Percentiles rank a stretch among this genome's conserved stretches.
Evolutionary conservation across 2,888 invertebrate species (phyloP).

Genomic region (Byasa hedistus): DNA sequence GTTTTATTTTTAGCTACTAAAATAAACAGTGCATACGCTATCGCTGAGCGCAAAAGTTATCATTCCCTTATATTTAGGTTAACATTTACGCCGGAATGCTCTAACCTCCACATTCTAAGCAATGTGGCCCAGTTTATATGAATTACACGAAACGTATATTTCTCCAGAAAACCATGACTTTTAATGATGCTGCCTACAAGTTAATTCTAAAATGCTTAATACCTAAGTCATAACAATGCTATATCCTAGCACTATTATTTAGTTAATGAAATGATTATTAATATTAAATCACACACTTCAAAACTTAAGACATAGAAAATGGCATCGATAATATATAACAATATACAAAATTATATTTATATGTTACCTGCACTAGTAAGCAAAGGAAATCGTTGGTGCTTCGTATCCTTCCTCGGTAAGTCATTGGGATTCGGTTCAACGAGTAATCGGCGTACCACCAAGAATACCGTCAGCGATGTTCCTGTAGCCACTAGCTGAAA

Average conservation of each 20-base stretch:
- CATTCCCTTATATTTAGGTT: constrained; percentile 24
- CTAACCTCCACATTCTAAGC: background rate
- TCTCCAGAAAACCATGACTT: too few species aligned
- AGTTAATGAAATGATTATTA: too few species aligned
- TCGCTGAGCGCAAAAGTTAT: constrained; percentile 27
- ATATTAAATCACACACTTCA: too few species aligned
- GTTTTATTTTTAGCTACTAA: constrained; percentile 26
- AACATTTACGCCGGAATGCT: background rate
- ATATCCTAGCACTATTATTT: too few species aligned
- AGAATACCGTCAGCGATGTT: constrained; percentile 54
- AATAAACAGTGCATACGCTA: constrained; percentile 23
- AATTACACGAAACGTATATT: too few species aligned
- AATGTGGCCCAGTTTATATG: background rate
- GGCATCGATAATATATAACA: too few species aligned
- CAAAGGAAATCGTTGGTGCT: constrained; percentile 61
- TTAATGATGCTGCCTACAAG: too few species aligned
- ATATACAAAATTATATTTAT: too few species aligned
- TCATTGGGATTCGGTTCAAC: constrained; percentile 36
- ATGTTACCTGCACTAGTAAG: constrained; percentile 62
- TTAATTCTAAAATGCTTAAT: too few species aligned
- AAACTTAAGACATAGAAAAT: too few species aligned
- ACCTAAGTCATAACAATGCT: too few species aligned
- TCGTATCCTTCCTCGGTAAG: constrained; percentile 45
- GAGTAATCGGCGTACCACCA: constrained; percentile 53
- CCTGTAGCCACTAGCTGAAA: constrained; percentile 60